A percentile compares a stretch with the other conserved stretches of the same genome.
phyloP scores from a whole-genome alignment of 30 jellyfish, hydroid and myxozoan species.

The Rhopilema esculentum region DNA sequence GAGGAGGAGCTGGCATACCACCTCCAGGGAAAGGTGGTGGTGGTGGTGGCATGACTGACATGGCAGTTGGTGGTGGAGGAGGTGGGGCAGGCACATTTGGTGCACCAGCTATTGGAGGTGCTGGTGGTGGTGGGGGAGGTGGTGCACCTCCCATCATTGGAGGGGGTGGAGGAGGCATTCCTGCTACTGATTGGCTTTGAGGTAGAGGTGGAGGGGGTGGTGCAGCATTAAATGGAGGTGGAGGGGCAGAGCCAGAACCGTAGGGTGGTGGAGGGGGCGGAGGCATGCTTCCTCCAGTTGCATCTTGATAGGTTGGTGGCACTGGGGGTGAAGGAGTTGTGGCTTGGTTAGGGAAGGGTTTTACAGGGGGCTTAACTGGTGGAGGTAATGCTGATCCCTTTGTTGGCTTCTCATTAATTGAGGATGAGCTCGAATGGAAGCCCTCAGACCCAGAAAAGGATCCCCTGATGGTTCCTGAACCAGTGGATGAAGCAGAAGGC shows the following conservation, averaged over 20 bases:
- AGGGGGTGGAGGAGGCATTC: conserved; percentile 47
- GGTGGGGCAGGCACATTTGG: conserved; percentile 36
- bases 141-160: conserved; percentile 24
- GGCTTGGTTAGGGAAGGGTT: conserved; percentile 53
- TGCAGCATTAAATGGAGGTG: not conserved
- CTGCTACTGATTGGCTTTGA: not conserved
- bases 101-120: conserved; percentile 33
- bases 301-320: conserved; percentile 30
- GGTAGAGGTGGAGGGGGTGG: conserved; percentile 81
- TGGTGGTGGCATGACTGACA: conserved; percentile 33
- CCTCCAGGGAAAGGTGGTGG: conserved; percentile 44
- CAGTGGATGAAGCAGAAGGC: conserved; percentile 83
- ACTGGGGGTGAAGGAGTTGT: conserved; percentile 52
- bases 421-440: conserved; percentile 73
- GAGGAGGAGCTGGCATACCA: conserved; percentile 63
- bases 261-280: conserved; percentile 60
- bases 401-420: conserved; percentile 65
- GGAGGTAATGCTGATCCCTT: conserved; percentile 54
- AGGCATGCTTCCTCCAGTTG: not conserved
- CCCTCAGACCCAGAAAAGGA: conserved; percentile 72
- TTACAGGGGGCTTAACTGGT: conserved; percentile 77
- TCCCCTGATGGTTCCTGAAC: conserved; percentile 77
- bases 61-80: conserved; percentile 45
- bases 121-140: conserved; percentile 47
- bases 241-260: conserved; percentile 66